phyloP scores from a whole-genome alignment of 2,888 invertebrate genomes.

The Morpho achilles region DNA sequence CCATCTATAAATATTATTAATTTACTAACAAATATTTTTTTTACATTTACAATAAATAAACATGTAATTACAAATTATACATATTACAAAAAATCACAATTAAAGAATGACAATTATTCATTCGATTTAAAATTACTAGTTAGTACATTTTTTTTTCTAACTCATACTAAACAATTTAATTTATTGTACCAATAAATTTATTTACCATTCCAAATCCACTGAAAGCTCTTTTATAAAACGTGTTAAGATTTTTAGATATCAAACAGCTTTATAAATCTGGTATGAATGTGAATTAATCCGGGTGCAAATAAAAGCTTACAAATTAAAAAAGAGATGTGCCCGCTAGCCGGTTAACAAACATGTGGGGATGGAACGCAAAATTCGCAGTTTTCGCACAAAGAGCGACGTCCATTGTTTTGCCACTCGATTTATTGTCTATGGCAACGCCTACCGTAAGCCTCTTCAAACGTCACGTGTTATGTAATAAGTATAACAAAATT shows the following conservation, averaged over 20 bases:
- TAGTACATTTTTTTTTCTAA: too few relatives aligned
- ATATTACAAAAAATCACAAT: too few relatives aligned
- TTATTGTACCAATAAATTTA: too few relatives aligned
- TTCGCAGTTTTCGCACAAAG: constrained; percentile 56
- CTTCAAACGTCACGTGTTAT: constrained; percentile 13
- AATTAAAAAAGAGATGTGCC: constrained; percentile 21
- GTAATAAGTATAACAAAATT: neutral
- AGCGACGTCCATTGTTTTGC: constrained; percentile 48
- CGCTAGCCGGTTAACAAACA: constrained; percentile 28
- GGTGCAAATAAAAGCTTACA: constrained; percentile 24
- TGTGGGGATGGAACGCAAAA: constrained; percentile 53
- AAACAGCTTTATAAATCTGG: constrained; percentile 9
- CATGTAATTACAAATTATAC: too few relatives aligned
- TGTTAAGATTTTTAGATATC: constrained; percentile 2
- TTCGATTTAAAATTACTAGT: too few relatives aligned
- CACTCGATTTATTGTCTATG: constrained; percentile 48
- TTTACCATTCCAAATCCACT: too few relatives aligned
- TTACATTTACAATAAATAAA: too few relatives aligned
- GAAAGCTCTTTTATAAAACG: neutral
- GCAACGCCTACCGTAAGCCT: constrained; percentile 24
- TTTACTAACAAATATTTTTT: neutral
- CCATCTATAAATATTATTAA: neutral
- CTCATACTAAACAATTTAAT: too few relatives aligned
- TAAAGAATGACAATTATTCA: too few relatives aligned
- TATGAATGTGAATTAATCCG: constrained; percentile 17